phyloP scores from a whole-genome alignment of 2,113 vertebrate genomes.

The Donacobius atricapilla region DNA sequence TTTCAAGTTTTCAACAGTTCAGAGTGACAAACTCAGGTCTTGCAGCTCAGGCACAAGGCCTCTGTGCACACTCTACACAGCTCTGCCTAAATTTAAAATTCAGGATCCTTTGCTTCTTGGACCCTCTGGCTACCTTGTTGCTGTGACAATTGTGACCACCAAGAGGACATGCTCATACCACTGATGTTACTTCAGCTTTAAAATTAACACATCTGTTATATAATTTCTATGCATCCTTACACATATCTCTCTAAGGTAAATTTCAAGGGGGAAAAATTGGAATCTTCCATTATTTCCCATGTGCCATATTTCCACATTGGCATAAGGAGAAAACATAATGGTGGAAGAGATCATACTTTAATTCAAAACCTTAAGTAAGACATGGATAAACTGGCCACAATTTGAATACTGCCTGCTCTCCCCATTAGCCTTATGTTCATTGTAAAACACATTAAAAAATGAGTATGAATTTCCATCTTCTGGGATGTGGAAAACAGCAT shows the following conservation, averaged over 20 bases:
- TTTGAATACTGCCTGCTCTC: background rate
- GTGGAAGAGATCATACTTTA: background rate
- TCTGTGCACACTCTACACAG: background rate
- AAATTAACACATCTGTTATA: background rate
- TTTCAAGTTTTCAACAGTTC: background rate
- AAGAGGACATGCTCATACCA: background rate
- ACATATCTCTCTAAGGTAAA: background rate
- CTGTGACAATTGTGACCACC: background rate
- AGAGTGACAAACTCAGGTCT: background rate
- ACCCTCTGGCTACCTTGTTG: background rate
- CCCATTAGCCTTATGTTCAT: background rate
- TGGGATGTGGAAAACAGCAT: background rate
- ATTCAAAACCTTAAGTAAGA: background rate
- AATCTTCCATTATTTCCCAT: background rate
- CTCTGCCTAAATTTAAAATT: background rate
- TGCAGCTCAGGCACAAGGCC: fast-evolving
- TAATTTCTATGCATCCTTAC: background rate
- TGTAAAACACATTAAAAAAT: background rate
- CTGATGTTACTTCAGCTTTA: background rate
- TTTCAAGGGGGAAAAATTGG: background rate
- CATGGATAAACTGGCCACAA: background rate
- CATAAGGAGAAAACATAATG: background rate
- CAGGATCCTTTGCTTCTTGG: background rate
- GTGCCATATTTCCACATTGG: background rate
- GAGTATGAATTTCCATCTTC: background rate